Conservation (phyloP, 1,140 invertebrate species). For the Bombus vancouverensis region DNA sequence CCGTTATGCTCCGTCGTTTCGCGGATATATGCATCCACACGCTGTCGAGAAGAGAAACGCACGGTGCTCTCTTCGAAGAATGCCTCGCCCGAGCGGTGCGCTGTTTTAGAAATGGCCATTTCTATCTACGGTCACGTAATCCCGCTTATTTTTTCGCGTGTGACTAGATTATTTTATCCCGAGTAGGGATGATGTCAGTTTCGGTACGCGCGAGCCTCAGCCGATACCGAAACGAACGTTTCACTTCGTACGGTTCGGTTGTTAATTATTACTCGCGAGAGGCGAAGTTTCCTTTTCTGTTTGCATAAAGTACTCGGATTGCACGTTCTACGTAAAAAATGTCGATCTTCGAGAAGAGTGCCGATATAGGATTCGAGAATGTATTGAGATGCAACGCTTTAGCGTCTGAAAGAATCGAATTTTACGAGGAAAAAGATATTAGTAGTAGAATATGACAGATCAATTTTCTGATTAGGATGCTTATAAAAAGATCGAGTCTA, state of each 20-base stretch:
- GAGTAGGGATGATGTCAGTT: background rate
- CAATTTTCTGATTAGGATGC: background rate
- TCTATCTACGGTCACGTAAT: conserved; percentile 22
- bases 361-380: too few relatives aligned
- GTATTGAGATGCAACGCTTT: rapidly evolving
- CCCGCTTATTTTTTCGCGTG: conserved; percentile 16
- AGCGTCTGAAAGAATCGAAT: background rate
- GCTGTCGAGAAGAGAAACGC: conserved; percentile 43
- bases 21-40: conserved; percentile 53
- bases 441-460: background rate
- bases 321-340: too few relatives aligned
- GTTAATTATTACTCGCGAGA: too few relatives aligned
- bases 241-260: too few relatives aligned
- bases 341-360: too few relatives aligned
- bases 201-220: background rate
- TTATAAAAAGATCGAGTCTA: background rate
- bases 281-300: too few relatives aligned
- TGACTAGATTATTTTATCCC: conserved; percentile 12
- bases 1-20: conserved; percentile 65
- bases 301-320: too few relatives aligned
- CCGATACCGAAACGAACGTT: too few relatives aligned
- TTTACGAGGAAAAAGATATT: too few relatives aligned
- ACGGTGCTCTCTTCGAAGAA: conserved; percentile 40
- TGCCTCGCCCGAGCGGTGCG: background rate
- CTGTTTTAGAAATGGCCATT: conserved; percentile 17